These are phyloP conservation scores for Epizoanthus ramosus DNA, from an alignment of 92 coral and sea anemone species.

Conservation along the genomic window DNA sequence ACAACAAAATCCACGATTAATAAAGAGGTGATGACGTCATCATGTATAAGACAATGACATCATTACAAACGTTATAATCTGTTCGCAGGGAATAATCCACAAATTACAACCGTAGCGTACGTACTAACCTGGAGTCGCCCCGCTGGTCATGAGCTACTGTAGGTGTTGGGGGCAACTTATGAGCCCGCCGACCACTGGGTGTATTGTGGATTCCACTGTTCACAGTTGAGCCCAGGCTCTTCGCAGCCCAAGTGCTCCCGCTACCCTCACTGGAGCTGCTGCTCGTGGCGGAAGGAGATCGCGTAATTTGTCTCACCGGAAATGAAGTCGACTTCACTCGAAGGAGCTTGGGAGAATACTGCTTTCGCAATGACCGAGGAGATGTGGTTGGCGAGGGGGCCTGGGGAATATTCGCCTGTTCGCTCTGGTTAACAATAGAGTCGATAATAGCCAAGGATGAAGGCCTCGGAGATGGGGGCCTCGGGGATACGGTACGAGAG, in stretches of 20 bases:
- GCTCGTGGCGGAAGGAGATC: conserved; percentile 81
- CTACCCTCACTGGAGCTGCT: conserved; percentile 84
- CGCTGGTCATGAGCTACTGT: neutral
- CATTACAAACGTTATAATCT: too few relatives aligned
- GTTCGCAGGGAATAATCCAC: too few relatives aligned
- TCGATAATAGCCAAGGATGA: conserved; percentile 66
- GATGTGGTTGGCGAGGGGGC: conserved; percentile 61
- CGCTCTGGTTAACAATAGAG: conserved; percentile 53
- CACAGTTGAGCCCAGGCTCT: conserved; percentile 33
- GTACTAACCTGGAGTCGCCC: conserved; percentile 31
- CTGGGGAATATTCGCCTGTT: conserved; percentile 49
- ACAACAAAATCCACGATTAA: too few relatives aligned
- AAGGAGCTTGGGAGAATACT: conserved; percentile 62
- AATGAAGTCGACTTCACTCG: conserved; percentile 47
- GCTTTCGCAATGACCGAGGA: conserved; percentile 57
- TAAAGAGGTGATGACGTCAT: too few relatives aligned
- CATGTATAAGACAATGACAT: too few relatives aligned
- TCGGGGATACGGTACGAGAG: conserved; percentile 61
- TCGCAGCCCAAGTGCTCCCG: conserved; percentile 67
- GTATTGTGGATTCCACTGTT: conserved; percentile 39
- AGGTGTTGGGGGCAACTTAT: conserved; percentile 66
- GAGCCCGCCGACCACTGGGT: conserved; percentile 50
- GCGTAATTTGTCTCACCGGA: conserved; percentile 45
- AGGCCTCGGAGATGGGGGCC: conserved; percentile 63
- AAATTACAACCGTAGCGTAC: neutral